A percentile compares a stretch with the other conserved stretches of the same genome.
These are phyloP conservation scores for Cephus cinctus DNA, from an alignment of 1,140 invertebrate species.

Conservation along the genomic window DNA sequence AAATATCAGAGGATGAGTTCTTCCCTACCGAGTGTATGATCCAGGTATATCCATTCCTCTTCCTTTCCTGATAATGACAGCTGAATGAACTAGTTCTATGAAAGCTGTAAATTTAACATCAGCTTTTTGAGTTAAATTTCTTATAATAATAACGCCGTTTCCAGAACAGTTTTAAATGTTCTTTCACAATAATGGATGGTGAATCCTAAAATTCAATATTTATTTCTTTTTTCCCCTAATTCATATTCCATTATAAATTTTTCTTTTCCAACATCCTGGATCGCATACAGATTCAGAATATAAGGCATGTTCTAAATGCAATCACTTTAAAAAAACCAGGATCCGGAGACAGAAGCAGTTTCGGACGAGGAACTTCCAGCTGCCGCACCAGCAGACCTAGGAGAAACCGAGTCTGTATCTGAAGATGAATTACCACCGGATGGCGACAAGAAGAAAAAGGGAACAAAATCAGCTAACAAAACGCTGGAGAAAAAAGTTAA, in stretches of 20 bases:
- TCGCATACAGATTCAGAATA: too few species aligned
- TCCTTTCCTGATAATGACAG: slow-evolving; percentile 7
- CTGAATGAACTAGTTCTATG: too few species aligned
- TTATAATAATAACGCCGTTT: too few species aligned
- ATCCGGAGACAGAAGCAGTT: slow-evolving; percentile 67
- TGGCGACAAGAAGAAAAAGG: slow-evolving; percentile 49
- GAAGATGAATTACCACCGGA: slow-evolving; percentile 75
- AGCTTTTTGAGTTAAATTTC: too few species aligned
- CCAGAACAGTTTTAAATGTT: neutral
- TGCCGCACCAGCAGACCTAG: slow-evolving; percentile 72
- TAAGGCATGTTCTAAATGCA: too few species aligned
- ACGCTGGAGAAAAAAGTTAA: slow-evolving; percentile 41
- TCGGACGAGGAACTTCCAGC: slow-evolving; percentile 76
- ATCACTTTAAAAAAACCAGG: slow-evolving; percentile 31
- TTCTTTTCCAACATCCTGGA: too few species aligned
- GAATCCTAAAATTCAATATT: neutral
- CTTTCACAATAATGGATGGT: neutral
- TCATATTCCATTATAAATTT: too few species aligned
- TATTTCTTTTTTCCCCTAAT: neutral
- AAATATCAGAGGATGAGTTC: slow-evolving; percentile 33
- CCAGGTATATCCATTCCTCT: slow-evolving; percentile 24
- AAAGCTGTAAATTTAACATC: too few species aligned
- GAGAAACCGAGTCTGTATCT: slow-evolving; percentile 79
- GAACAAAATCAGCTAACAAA: slow-evolving; percentile 33
- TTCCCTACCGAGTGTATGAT: slow-evolving; percentile 18